phyloP scores from a whole-genome alignment of 2,797 vertebrate species.

The Tympanoctomys barrerae region DNA sequence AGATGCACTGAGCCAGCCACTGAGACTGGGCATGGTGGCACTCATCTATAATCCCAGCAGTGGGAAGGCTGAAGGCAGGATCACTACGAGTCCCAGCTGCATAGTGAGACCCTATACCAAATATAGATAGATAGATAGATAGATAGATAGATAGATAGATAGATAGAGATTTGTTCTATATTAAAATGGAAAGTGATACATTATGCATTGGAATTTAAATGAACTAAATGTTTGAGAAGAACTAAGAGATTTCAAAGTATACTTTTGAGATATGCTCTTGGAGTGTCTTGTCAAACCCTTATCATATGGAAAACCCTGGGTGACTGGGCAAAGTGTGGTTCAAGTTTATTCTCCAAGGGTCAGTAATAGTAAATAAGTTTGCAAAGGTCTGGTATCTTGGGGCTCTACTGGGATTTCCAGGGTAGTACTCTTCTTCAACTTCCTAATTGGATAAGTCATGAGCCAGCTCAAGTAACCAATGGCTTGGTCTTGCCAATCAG shows the following conservation, averaged over 20 bases:
- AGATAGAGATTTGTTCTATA: not conserved
- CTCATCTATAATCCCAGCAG: too few relatives aligned
- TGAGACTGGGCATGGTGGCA: too few relatives aligned
- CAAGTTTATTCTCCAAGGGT: not conserved
- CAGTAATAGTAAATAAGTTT: not conserved
- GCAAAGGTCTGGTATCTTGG: not conserved
- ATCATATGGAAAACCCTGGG: not conserved
- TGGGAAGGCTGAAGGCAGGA: too few relatives aligned
- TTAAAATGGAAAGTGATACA: conserved; percentile 12
- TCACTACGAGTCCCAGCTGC: too few relatives aligned
- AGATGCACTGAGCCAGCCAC: too few relatives aligned
- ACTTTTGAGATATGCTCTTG: not conserved
- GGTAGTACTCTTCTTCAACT: not conserved
- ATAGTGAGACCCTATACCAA: too few relatives aligned
- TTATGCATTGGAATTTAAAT: conserved; percentile 1
- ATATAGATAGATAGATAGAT: too few relatives aligned
- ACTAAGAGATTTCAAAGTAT: not conserved
- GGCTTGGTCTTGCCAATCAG: not conserved
- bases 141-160: too few relatives aligned
- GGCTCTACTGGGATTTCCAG: not conserved
- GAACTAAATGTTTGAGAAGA: not conserved
- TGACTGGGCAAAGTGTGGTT: not conserved
- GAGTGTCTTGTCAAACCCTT: not conserved
- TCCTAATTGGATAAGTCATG: not conserved
- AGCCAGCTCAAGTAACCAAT: not conserved